phyloP scores from a whole-genome alignment of 2,113 vertebrate species.

The Talpa occidentalis region DNA sequence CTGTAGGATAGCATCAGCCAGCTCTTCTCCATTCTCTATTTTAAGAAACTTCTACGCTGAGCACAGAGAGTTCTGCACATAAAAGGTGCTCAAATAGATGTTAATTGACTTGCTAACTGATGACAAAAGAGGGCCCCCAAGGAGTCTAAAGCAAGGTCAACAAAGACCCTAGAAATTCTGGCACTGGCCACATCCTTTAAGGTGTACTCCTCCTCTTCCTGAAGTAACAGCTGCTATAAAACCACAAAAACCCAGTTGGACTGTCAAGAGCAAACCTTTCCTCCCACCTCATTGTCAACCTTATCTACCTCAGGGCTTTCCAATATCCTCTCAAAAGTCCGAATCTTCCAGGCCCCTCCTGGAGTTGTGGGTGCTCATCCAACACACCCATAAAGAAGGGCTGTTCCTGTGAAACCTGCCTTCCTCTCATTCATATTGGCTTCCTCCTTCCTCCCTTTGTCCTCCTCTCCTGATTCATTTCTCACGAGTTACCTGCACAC shows the following conservation, averaged over 20 bases:
- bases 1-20: not conserved
- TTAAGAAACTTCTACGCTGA: not conserved
- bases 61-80: not conserved
- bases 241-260: not conserved
- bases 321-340: not conserved
- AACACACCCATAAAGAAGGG: not conserved
- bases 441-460: not conserved
- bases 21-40: not conserved
- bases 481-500: not conserved
- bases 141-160: not conserved
- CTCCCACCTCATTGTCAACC: not conserved
- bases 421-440: not conserved
- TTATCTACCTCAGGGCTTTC: not conserved
- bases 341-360: not conserved
- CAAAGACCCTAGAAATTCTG: not conserved
- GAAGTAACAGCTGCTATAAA: not conserved
- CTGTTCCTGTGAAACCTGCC: not conserved
- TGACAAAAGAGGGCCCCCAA: not conserved
- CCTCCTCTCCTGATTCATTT: not conserved
- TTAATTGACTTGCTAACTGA: not conserved
- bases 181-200: not conserved
- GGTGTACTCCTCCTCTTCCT: not conserved
- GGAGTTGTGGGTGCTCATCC: not conserved
- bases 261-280: not conserved
- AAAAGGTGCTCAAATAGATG: not conserved